These are phyloP conservation scores for Laupala kohalensis DNA, from an alignment of 1,140 invertebrate genomes.

Conservation along the genomic window DNA sequence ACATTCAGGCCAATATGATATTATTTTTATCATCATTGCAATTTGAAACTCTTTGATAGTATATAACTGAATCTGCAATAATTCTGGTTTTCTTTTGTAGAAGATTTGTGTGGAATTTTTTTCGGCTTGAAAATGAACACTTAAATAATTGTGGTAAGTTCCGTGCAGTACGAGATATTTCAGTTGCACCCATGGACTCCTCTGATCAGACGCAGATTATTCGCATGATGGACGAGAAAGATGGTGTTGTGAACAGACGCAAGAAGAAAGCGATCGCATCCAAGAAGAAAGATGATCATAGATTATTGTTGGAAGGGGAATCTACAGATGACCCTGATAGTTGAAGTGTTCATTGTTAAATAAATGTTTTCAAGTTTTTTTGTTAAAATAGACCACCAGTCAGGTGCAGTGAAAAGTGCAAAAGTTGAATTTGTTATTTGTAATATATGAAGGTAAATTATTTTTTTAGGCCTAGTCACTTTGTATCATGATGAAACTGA, in stretches of 20 bases:
- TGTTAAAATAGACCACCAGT: not conserved
- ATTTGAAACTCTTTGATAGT: not conserved
- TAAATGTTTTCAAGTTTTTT: not conserved
- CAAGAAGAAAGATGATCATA: conserved; percentile 36
- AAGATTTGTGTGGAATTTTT: conserved; percentile 99
- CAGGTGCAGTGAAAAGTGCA: not conserved
- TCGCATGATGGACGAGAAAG: conserved; percentile 89
- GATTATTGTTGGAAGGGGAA: conserved; percentile 38
- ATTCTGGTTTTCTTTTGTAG: conserved; percentile 40
- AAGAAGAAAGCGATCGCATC: conserved; percentile 31
- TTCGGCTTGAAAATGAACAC: conserved; percentile 98
- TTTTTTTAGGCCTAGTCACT: not conserved
- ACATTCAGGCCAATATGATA: too few species aligned
- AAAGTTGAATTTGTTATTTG: not conserved
- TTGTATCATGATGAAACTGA: not conserved
- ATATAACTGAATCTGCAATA: too few species aligned
- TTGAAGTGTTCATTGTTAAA: not conserved
- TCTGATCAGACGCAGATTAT: conserved; percentile 82
- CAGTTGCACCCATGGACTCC: conserved; percentile 89
- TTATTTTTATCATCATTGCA: not conserved
- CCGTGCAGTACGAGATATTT: conserved; percentile 94
- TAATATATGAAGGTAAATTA: not conserved
- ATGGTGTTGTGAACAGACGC: conserved; percentile 69
- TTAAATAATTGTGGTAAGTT: conserved; percentile 99
- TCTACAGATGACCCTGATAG: conserved; percentile 30